Conservation (phyloP, 2,797 vertebrate genomes). For the Phoebastria nigripes region DNA sequence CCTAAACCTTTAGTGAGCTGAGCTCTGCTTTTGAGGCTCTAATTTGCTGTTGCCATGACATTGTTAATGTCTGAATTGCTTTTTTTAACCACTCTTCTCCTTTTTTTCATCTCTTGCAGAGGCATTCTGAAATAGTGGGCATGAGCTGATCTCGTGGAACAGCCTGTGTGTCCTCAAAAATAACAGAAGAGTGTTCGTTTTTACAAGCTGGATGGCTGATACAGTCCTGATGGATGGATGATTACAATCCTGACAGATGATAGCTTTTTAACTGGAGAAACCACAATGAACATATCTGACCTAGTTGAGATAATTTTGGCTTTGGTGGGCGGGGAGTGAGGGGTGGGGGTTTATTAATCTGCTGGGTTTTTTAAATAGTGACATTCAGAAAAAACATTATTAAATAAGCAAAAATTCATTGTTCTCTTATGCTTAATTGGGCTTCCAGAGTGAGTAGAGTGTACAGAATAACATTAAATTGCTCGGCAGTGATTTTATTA, state of each 20-base stretch:
- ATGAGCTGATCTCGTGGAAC: conserved; percentile 3
- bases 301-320: background rate
- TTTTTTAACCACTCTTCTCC: conserved; percentile 34
- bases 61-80: conserved; percentile 54
- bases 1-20: conserved; percentile 42
- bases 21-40: conserved; percentile 43
- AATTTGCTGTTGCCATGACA: conserved; percentile 64
- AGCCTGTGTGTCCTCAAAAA: conserved; percentile 21
- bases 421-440: background rate
- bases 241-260: background rate
- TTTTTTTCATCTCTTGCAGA: conserved; percentile 1
- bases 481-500: background rate
- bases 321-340: background rate
- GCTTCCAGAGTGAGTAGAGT: background rate
- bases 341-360: background rate
- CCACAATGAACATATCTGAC: background rate
- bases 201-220: background rate
- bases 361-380: background rate
- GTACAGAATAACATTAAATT: background rate
- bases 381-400: background rate
- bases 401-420: background rate
- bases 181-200: background rate
- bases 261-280: background rate
- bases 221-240: background rate
- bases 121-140: conserved; percentile 30